These are phyloP conservation scores for Prionchulus punctatus DNA, from an alignment of 2,888 invertebrate genomes.

Conservation along the genomic window DNA sequence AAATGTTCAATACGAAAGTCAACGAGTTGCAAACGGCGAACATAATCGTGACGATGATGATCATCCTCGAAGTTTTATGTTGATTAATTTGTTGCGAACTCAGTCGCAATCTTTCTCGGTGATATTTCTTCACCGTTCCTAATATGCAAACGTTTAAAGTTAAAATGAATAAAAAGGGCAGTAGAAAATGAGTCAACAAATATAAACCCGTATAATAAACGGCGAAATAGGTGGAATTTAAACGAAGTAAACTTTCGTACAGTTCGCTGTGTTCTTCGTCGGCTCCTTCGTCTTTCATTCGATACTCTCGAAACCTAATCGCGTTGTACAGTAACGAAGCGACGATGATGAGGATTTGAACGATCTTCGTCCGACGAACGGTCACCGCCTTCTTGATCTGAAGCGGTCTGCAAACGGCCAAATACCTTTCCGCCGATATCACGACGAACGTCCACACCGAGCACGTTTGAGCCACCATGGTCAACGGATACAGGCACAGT, in stretches of 20 bases:
- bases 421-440: neutral
- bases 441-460: constrained; percentile 2
- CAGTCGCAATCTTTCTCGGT: neutral
- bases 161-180: neutral
- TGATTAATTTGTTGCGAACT: neutral
- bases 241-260: neutral
- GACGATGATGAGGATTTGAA: neutral
- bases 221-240: neutral
- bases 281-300: too few relatives aligned
- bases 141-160: neutral
- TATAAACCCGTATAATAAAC: neutral
- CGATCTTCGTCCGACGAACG: neutral
- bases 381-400: neutral
- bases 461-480: neutral
- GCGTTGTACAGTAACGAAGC: neutral
- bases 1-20: neutral
- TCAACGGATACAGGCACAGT: neutral
- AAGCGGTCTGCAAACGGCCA: constrained; percentile 3
- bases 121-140: neutral
- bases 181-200: neutral
- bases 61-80: neutral
- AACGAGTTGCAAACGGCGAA: neutral
- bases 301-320: neutral
- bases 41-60: neutral
- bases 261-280: neutral